phyloP scores from a whole-genome alignment of 2,888 invertebrate genomes.

The Incurvaria masculella region DNA sequence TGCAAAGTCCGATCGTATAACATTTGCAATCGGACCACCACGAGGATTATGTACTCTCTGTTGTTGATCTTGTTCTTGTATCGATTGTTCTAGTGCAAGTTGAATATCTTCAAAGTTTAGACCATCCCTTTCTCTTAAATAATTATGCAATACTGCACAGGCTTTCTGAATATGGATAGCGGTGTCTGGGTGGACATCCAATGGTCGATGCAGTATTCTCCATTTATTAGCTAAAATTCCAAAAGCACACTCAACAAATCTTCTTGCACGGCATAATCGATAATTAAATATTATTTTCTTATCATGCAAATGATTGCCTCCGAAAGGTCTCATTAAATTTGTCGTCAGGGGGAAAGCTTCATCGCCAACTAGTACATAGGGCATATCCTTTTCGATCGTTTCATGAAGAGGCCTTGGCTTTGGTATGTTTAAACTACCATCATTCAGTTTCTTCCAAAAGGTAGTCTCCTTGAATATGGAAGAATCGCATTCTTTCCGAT shows the following conservation, averaged over 20 bases:
- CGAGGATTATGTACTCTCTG: conserved; percentile 1
- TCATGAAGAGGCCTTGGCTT: conserved; percentile 16
- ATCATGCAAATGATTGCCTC: conserved; percentile 16
- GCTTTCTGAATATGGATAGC: conserved; percentile 9
- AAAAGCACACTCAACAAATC: conserved; percentile 23
- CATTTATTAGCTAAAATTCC: conserved; percentile 25
- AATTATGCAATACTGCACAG: conserved; percentile 8
- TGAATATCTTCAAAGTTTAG: conserved; percentile 4
- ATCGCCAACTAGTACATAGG: conserved; percentile 21
- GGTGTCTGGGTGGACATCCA: conserved; percentile 14
- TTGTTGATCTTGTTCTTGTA: conserved; percentile 9
- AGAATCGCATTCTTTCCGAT: conserved; percentile 19
- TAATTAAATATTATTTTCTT: conserved; percentile 21
- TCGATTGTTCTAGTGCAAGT: background rate
- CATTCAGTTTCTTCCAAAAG: conserved; percentile 17
- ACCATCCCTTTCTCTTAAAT: conserved; percentile 8
- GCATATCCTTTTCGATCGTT: conserved; percentile 9
- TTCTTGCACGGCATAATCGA: conserved; percentile 19
- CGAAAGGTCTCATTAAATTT: conserved; percentile 20
- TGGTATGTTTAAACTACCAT: conserved; percentile 19
- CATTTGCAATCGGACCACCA: conserved; percentile 5
- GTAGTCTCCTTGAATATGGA: conserved; percentile 19
- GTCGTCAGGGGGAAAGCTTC: conserved; percentile 19
- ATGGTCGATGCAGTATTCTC: too few relatives aligned
- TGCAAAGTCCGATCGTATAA: conserved; percentile 6